Evolutionary conservation across 2,113 vertebrate species (phyloP), one percentile per base, ranked within the genome.

Genomic region (Ageneiosus marmoratus): DNA sequence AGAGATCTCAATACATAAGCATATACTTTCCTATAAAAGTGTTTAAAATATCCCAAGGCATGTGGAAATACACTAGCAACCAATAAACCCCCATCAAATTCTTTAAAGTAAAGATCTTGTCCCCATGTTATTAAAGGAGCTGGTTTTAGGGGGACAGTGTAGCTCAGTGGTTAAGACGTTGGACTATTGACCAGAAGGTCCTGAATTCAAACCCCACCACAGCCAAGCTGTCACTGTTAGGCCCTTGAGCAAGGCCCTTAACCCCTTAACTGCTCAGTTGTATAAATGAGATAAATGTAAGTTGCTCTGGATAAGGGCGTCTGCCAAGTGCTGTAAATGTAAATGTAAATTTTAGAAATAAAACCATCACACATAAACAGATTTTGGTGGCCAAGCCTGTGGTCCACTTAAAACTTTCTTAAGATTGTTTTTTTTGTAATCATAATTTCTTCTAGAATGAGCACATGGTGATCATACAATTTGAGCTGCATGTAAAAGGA

Each of bases 101-200:
- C 10, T 79, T 48, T 46, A 46, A 72, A 80, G 79, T 58, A 80
- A 62, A 84, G 69, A 20, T 56, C 63, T 3, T 41, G 74, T 62
- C 75, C 50, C 56, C 53, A 15, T 55, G n/a, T 86, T 70, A 85
- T 80, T 67, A 86, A 80, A 50, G 73, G 27, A 67, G n/a, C 58
- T 27, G 65, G 53, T 80, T 55, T n/a, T n/a, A n/a, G n/a, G n/a
- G n/a, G n/a, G n/a, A n/a, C n/a, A n/a, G n/a, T n/a, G n/a, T n/a
- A n/a, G n/a, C n/a, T n/a, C n/a, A n/a, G n/a, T n/a, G n/a, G n/a
- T n/a, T n/a, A n/a, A n/a, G n/a, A n/a, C n/a, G n/a, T n/a, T n/a
- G n/a, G n/a, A n/a, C n/a, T n/a, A n/a, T n/a, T n/a, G n/a, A n/a
- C n/a, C n/a, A n/a, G n/a, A n/a, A n/a, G n/a, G n/a, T n/a, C n/a